Base-by-base conservation (phyloP, 2,888 invertebrate genomes). In the Plutella xylostella region DNA sequence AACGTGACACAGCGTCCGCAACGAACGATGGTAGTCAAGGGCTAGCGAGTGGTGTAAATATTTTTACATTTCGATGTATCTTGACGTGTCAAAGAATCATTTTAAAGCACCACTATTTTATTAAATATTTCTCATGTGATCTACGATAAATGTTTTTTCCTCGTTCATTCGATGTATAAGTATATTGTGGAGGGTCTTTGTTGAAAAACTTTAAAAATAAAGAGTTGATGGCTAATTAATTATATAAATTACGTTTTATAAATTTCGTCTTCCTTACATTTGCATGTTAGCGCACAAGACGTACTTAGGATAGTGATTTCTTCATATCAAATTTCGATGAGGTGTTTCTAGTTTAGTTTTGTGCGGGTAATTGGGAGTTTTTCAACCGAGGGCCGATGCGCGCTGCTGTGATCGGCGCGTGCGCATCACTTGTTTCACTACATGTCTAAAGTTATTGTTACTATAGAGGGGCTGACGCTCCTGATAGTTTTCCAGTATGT, bases 261-360 rank as follows among this genome's bases (percentile, higher is more conserved):
- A 66, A 68, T 69, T 55, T 74, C 61, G 80, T 80, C 82, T 80
- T 82, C 80, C 82, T 72, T 67, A 62, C 69, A 66, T 65, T 63
- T 63, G 68, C 65, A 72, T 72, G 68, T 69, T 74, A 63, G 69
- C 80, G 80, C 80, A 82, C 80, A 82, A 79, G 65, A 67, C 61
- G 58, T 55, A 60, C 58, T 64, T 76, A 77, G 72, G 57, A 61
- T 76, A 77, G 65, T 68, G 65, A 55, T 63, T 66, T 61, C 63
- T 70, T 75, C 79, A 78, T 80, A 82, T 80, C 80, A 78, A 60
- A 68, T 31, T 67, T 44, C 67, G 68, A 65, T 65, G 66, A 63
- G 63, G 64, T 62, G 67, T 64, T 61, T 47, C 55, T 56, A 33
- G 6, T 15, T 47, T 57, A 14, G 39, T 14, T 34, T n/a, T 34